These are phyloP conservation scores for Andrena trimmerana DNA, from an alignment of 2,888 invertebrate species.

Conservation along the genomic window DNA sequence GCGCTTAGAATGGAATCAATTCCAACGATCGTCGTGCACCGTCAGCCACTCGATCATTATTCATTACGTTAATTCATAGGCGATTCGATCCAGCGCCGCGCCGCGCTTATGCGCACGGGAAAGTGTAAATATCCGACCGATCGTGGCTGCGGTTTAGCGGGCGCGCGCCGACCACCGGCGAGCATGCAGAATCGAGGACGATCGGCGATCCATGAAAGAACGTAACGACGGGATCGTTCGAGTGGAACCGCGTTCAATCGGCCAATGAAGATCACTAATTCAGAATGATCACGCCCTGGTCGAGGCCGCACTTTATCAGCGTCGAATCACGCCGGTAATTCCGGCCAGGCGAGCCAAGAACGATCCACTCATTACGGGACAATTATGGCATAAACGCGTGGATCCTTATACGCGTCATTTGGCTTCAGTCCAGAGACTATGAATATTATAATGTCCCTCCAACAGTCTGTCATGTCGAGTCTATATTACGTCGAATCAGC, in stretches of 20 bases:
- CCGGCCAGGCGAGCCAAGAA: background rate
- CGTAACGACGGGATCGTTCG: background rate
- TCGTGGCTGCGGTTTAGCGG: conserved; percentile 17
- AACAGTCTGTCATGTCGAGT: background rate
- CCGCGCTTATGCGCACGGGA: conserved; percentile 1
- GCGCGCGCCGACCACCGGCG: background rate
- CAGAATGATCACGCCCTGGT: conserved; percentile 13
- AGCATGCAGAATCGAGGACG: background rate
- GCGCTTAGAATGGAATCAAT: conserved; percentile 32
- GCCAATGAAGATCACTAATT: background rate
- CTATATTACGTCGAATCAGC: conserved; percentile 2
- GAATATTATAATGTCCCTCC: conserved; percentile 21
- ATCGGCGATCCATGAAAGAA: background rate
- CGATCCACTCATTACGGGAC: conserved; percentile 15
- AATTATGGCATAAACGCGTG: conserved; percentile 12
- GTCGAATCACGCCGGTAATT: conserved; percentile 20
- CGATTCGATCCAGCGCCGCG: background rate
- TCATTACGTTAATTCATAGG: conserved; percentile 45
- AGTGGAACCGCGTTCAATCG: background rate
- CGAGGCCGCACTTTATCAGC: conserved; percentile 26
- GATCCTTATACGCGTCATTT: background rate
- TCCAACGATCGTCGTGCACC: conserved; percentile 20
- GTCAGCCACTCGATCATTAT: conserved; percentile 43
- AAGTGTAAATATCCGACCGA: conserved; percentile 44
- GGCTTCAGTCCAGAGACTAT: conserved; percentile 5